Conservation (phyloP, 2,113 vertebrate genomes). For the Elephantulus edwardii region DNA sequence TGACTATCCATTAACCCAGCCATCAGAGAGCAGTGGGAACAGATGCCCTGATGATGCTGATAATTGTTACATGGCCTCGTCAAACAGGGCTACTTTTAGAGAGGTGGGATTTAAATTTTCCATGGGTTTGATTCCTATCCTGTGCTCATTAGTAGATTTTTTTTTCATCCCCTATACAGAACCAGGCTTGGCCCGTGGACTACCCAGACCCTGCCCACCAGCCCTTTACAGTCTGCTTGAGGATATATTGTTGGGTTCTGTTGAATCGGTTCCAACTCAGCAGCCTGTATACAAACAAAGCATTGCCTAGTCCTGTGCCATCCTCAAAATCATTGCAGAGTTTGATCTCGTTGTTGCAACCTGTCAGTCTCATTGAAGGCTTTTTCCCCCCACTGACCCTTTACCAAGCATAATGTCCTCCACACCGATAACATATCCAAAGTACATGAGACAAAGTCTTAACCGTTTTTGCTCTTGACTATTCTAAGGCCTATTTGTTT, state of each 20-base stretch:
- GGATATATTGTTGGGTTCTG: background rate
- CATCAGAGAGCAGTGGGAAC: background rate
- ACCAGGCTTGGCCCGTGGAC: background rate
- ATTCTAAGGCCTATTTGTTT: background rate
- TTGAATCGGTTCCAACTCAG: background rate
- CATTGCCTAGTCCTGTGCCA: background rate
- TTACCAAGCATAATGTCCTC: background rate
- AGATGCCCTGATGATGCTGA: background rate
- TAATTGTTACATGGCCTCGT: background rate
- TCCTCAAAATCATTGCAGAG: no score
- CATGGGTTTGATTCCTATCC: rapidly evolving
- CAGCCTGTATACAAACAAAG: background rate
- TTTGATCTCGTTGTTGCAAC: background rate
- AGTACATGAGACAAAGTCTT: no score
- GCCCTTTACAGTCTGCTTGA: background rate
- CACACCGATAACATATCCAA: no score
- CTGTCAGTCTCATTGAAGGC: background rate
- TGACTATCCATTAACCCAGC: background rate
- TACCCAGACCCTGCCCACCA: background rate
- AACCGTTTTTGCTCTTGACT: no score
- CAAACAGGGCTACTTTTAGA: background rate
- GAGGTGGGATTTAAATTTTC: background rate
- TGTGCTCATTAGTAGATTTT: background rate
- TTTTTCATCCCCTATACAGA: background rate
- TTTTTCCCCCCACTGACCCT: no score